Evolutionary conservation across 1,140 invertebrate genomes (phyloP).

Genomic region (Papilio helenus): DNA sequence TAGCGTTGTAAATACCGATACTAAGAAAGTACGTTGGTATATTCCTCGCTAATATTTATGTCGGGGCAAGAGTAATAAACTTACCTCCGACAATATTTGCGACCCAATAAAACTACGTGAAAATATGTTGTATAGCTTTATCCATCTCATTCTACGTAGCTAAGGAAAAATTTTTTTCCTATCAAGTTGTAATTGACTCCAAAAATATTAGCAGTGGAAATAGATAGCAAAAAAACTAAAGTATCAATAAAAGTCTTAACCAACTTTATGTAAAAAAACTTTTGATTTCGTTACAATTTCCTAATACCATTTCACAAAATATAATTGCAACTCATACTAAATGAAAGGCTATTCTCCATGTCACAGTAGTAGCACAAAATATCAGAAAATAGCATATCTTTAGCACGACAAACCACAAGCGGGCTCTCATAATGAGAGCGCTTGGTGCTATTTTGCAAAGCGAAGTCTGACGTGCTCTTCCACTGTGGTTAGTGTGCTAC

Average conservation of each 20-base stretch:
- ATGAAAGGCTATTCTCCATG: background rate
- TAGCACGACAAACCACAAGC: conserved; percentile 12
- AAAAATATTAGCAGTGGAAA: background rate
- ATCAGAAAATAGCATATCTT: conserved; percentile 8
- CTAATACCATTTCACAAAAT: background rate
- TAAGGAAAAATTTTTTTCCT: background rate
- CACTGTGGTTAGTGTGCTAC: conserved; percentile 29
- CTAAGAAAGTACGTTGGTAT: background rate
- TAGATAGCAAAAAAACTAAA: background rate
- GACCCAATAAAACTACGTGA: conserved; percentile 10
- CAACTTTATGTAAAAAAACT: background rate
- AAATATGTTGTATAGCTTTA: conserved; percentile 3
- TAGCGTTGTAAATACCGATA: background rate
- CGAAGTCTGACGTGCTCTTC: conserved; percentile 15
- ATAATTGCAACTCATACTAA: background rate
- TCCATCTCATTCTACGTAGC: background rate
- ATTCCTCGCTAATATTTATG: conserved; percentile 11
- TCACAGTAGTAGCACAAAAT: background rate
- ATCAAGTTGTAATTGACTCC: background rate
- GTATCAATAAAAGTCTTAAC: background rate
- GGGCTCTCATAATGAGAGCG: conserved; percentile 26
- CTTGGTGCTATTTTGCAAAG: conserved; percentile 36
- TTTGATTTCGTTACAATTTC: background rate
- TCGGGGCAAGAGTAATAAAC: conserved; percentile 7
- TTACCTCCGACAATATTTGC: conserved; percentile 4